phyloP scores from a whole-genome alignment of 2,797 vertebrate species.

The Phalanger gymnotis region DNA sequence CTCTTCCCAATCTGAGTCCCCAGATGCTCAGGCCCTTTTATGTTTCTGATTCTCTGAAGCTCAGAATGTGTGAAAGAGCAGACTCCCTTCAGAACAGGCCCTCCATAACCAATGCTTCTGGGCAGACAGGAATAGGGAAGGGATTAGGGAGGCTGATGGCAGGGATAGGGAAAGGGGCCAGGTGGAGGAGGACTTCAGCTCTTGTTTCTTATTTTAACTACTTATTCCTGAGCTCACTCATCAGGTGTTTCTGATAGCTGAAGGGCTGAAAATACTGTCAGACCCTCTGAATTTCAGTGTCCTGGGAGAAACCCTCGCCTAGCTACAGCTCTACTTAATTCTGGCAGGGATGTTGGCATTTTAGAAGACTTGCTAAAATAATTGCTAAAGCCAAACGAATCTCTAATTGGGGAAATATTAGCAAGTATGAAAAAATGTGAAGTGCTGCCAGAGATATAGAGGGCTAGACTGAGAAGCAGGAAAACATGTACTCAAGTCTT shows the following conservation, averaged over 20 bases:
- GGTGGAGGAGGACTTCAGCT: background rate
- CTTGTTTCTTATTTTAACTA: background rate
- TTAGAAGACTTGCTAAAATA: too few relatives aligned
- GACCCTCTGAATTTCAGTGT: background rate
- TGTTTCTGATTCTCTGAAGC: background rate
- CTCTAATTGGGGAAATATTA: background rate
- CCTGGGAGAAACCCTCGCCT: background rate
- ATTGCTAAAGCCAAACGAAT: too few relatives aligned
- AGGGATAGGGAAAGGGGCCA: background rate
- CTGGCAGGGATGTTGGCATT: too few relatives aligned
- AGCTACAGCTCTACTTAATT: background rate
- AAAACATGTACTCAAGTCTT: too few relatives aligned
- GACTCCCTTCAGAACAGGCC: background rate
- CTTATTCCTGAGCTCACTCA: background rate
- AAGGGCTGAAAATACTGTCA: background rate
- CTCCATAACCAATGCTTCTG: background rate
- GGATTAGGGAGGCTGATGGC: background rate
- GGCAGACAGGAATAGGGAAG: background rate
- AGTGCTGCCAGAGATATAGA: too few relatives aligned
- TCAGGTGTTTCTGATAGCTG: background rate
- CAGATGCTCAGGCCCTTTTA: background rate
- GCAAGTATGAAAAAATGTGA: background rate
- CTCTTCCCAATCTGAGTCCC: too few relatives aligned
- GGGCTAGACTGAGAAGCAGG: too few relatives aligned
- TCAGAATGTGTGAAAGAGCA: background rate